A percentile compares a stretch with the other conserved stretches of the same genome.
Evolutionary conservation across 2,113 vertebrate genomes (phyloP).

Genomic region (Larimichthys crocea): DNA sequence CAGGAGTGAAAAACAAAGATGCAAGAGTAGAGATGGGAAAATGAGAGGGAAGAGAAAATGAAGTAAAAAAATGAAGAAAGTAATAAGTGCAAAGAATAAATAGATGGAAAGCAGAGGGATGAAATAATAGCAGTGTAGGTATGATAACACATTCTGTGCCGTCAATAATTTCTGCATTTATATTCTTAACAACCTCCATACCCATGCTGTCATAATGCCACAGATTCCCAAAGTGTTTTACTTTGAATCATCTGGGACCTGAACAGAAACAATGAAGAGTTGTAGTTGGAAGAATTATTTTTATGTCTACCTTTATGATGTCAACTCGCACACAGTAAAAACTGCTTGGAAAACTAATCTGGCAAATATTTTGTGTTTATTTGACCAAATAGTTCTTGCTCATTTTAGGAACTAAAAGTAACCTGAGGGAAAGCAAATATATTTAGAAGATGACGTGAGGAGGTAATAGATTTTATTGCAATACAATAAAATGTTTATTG

Average conservation of each 20-base stretch:
- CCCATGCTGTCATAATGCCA: background rate
- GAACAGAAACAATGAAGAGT: constrained; percentile 3
- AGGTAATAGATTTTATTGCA: constrained; percentile 9
- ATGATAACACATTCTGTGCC: constrained; percentile 1
- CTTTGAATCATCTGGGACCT: constrained; percentile 18
- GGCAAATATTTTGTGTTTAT: constrained; percentile 1
- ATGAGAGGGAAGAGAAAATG: constrained; percentile 20
- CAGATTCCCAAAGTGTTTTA: constrained; percentile 6
- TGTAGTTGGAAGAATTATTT: constrained; percentile 16
- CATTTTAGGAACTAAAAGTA: background rate
- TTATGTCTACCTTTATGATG: background rate
- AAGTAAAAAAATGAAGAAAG: background rate
- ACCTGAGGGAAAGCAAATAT: background rate
- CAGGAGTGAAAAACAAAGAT: constrained; percentile 9
- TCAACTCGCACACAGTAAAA: background rate
- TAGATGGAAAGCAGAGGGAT: background rate
- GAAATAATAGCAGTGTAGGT: background rate
- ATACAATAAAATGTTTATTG: constrained; percentile 8
- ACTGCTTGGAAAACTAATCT: background rate
- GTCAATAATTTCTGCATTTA: constrained; percentile 7
- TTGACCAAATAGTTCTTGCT: background rate
- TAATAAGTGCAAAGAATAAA: too few species aligned
- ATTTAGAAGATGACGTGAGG: background rate
- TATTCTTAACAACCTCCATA: constrained; percentile 21
- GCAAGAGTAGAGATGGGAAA: constrained; percentile 4